These are phyloP conservation scores for Lycaon pictus DNA, from an alignment of 2,113 vertebrate species.

Conservation along the genomic window DNA sequence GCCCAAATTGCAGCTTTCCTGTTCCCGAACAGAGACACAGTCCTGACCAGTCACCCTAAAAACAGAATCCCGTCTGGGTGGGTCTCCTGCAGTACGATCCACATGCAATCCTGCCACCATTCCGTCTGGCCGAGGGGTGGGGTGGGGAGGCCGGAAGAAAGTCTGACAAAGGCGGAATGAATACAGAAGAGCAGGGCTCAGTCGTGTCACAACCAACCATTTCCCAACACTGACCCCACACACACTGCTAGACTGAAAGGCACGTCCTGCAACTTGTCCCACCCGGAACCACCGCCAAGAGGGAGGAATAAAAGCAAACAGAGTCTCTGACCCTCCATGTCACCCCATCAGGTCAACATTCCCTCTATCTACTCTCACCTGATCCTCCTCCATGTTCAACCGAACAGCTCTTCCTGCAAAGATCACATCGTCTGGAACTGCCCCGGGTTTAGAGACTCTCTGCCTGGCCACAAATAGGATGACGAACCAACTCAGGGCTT, in stretches of 20 bases:
- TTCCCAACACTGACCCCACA: conserved; percentile 50
- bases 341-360: not conserved
- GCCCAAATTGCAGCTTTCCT: conserved; percentile 71
- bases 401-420: not conserved
- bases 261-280: conserved; percentile 53
- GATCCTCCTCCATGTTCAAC: not conserved
- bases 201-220: not conserved
- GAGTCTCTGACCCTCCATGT: not conserved
- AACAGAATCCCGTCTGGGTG: conserved; percentile 54
- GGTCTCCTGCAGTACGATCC: not conserved
- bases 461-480: not conserved
- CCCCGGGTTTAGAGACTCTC: not conserved
- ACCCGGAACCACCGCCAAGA: not conserved
- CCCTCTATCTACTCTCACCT: not conserved
- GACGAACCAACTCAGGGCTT: not conserved
- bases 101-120: not conserved
- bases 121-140: not conserved
- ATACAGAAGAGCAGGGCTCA: not conserved
- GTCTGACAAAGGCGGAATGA: conserved; percentile 52
- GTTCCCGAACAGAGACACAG: conserved; percentile 68
- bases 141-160: not conserved
- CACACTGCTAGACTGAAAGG: not conserved
- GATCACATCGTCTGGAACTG: not conserved
- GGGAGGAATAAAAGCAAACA: not conserved
- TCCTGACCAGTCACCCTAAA: conserved; percentile 70